Conservation (phyloP, 2,113 vertebrate species). For the Siphamia tubifer region DNA sequence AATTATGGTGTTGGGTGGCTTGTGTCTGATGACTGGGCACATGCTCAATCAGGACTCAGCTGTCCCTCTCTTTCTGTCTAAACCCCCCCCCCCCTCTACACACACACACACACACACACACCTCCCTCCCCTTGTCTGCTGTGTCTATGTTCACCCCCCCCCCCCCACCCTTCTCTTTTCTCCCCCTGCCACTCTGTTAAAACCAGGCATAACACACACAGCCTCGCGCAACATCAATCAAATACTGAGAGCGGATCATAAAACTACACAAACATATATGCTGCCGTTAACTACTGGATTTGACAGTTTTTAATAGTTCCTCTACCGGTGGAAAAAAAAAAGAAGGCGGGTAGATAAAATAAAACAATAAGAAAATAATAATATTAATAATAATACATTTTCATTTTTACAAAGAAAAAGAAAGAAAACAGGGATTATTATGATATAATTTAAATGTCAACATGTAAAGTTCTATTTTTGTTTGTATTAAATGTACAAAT, state of each 20-base stretch:
- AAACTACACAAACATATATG: constrained; percentile 72
- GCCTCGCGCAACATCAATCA: constrained; percentile 71
- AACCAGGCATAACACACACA: constrained; percentile 69
- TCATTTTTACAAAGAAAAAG: too few relatives aligned
- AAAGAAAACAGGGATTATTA: too few relatives aligned
- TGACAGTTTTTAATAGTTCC: constrained; percentile 23
- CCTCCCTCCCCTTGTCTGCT: constrained; percentile 58
- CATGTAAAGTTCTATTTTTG: too few relatives aligned
- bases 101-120: constrained; percentile 27
- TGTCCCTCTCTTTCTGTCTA: constrained; percentile 62
- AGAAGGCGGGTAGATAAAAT: not conserved
- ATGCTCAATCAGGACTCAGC: constrained; percentile 74
- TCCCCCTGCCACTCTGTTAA: constrained; percentile 60
- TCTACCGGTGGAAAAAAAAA: not conserved
- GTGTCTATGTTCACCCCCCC: constrained; percentile 47
- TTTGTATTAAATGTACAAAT: constrained; percentile 8
- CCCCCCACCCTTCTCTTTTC: too few relatives aligned
- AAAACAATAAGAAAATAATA: not conserved
- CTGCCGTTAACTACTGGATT: constrained; percentile 51
- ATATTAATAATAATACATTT: not conserved
- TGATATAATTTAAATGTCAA: too few relatives aligned
- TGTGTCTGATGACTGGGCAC: constrained; percentile 73
- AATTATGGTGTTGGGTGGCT: constrained; percentile 74
- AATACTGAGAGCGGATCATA: constrained; percentile 63
- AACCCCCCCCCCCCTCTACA: not conserved